A percentile compares a stretch with the other conserved stretches of the same genome.
Conservation (phyloP, 2,888 invertebrate genomes). For the Idaea straminata region DNA sequence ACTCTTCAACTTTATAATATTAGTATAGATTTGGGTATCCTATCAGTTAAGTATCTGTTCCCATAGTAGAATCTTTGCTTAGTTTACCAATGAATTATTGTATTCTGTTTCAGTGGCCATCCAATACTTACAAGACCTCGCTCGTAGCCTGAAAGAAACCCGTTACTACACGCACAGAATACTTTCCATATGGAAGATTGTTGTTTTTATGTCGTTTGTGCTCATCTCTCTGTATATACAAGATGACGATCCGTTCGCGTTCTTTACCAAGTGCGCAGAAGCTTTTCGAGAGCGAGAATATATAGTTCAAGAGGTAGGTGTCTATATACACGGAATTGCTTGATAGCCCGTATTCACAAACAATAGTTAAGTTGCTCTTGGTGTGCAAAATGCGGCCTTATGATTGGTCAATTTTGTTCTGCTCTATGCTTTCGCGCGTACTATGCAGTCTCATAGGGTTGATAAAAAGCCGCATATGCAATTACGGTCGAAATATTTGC, state of each 20-base stretch:
- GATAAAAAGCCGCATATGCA: not conserved
- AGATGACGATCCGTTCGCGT: constrained; percentile 61
- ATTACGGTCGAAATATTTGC: too few relatives aligned
- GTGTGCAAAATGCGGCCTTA: too few relatives aligned
- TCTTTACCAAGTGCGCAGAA: constrained; percentile 68
- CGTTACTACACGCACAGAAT: constrained; percentile 87
- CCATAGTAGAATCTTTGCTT: not conserved
- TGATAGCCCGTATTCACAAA: too few relatives aligned
- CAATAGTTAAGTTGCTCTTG: too few relatives aligned
- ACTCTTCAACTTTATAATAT: too few relatives aligned
- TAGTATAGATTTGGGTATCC: too few relatives aligned
- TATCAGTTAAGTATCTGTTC: too few relatives aligned
- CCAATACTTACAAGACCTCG: constrained; percentile 63
- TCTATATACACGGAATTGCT: constrained; percentile 2
- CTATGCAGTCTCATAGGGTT: too few relatives aligned
- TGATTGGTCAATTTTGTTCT: too few relatives aligned
- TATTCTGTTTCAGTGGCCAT: constrained; percentile 48
- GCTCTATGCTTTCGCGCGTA: too few relatives aligned
- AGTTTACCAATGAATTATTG: not conserved
- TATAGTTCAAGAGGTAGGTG: constrained; percentile 73
- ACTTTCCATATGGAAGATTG: constrained; percentile 88
- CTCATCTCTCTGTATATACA: constrained; percentile 77
- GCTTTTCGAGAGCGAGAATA: constrained; percentile 79
- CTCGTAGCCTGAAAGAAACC: constrained; percentile 80
- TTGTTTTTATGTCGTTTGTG: constrained; percentile 84